Base-by-base conservation (phyloP, 2,113 vertebrate species). In the Lamprotornis superbus region DNA sequence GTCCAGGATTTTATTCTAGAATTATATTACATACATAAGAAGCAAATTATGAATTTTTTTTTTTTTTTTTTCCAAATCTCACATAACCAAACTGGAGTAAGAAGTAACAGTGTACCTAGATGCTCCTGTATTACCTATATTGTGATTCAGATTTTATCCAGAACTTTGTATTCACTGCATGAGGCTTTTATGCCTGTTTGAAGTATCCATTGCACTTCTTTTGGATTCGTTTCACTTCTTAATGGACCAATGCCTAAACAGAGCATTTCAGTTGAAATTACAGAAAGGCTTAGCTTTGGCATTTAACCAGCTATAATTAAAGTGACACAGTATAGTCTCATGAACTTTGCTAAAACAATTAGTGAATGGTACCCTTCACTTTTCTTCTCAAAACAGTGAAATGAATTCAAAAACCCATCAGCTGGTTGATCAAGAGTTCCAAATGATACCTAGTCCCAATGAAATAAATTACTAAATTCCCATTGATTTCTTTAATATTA, bases 301-400 rank as follows among this genome's bases (percentile, higher is more conserved):
- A 71, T 16, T 78, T 39, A 74, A 44, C 1, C 87, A 90, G 28
- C 47, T 82, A 31, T 37, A 31, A 28, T 33, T 76, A n/a, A 91
- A 89, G 11, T 42, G 44, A 83, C 8, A n/a, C 12, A 22, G 5
- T 53, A 42, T 50, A n/a, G 8, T 71, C 7, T 80, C 24, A 49
- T 73, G 46, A 82, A 88, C 11, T 69, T 81, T 68, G 19, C 49
- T 37, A 77, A 87, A 84, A 21, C 4, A 50, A 18, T 47, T 59
- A 60, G 7, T 74, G 30, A 77, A 50, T 13, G 0, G 0, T 31
- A 35, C 5, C 4, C 7, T 28, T 60, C 40, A 21, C 1, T 65
- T 60, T 93, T 78, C 25, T 78, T 82, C 37, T 78, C 30, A 74
- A 85, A 82, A 75, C 21, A 27, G 17, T 56, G 27, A 82, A 88